phyloP scores from a whole-genome alignment of 2,113 vertebrate genomes.

The Oncorhynchus tshawytscha region DNA sequence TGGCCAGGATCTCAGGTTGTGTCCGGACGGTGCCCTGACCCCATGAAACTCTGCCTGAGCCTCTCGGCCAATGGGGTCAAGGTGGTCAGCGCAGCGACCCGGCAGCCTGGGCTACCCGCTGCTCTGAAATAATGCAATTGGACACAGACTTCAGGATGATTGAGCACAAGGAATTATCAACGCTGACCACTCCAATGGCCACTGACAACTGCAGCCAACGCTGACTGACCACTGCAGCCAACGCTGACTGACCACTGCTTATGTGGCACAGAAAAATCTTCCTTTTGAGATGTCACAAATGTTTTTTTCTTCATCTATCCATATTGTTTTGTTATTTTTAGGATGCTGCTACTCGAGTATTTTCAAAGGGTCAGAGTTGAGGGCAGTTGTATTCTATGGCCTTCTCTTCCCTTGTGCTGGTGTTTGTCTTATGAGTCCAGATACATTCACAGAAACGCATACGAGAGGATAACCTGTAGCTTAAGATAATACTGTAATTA shows the following conservation, averaged over 20 bases:
- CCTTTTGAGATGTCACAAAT: slow-evolving; percentile 64
- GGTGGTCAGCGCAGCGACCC: slow-evolving; percentile 70
- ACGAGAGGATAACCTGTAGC: too few species aligned
- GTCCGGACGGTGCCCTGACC: slow-evolving; percentile 83
- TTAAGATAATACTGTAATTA: too few species aligned
- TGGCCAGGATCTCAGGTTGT: slow-evolving; percentile 80
- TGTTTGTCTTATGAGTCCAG: neutral
- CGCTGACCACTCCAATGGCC: slow-evolving; percentile 71
- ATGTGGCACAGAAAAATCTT: slow-evolving; percentile 30
- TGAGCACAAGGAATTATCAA: slow-evolving; percentile 79
- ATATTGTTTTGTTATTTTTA: slow-evolving; percentile 44
- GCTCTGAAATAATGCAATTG: slow-evolving; percentile 86
- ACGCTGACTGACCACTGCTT: slow-evolving; percentile 44
- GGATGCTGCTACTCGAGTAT: slow-evolving; percentile 24
- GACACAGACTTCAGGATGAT: slow-evolving; percentile 89
- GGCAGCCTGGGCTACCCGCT: slow-evolving; percentile 91
- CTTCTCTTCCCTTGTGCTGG: neutral
- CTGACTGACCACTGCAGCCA: slow-evolving; percentile 46
- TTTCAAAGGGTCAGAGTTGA: slow-evolving; percentile 9
- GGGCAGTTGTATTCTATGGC: neutral
- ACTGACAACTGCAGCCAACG: neutral
- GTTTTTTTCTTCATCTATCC: slow-evolving; percentile 38
- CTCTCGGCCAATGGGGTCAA: slow-evolving; percentile 75
- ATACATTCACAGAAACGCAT: too few species aligned
- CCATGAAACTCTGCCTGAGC: slow-evolving; percentile 80